Conservation (phyloP, 2,113 vertebrate genomes). For the Colossoma macropomum region DNA sequence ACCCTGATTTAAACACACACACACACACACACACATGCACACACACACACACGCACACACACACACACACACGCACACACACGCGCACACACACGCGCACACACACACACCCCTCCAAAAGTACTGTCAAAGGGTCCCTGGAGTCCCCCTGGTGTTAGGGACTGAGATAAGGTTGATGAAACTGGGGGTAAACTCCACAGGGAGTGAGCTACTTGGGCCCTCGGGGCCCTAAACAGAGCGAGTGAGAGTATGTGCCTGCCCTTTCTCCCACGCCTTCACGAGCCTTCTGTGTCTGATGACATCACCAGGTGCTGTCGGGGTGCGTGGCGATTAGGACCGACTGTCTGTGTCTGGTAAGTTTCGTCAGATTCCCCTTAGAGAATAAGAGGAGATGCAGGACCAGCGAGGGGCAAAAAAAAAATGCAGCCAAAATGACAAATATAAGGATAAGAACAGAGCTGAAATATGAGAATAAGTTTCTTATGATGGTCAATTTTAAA, state of each 20-base stretch:
- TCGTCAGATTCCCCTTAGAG: slow-evolving; percentile 44
- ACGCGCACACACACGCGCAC: slow-evolving; percentile 30
- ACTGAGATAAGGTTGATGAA: slow-evolving; percentile 73
- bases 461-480: neutral
- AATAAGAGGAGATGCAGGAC: neutral
- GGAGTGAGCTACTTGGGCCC: slow-evolving; percentile 39
- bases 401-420: neutral
- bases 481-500: neutral
- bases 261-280: slow-evolving; percentile 52
- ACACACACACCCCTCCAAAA: slow-evolving; percentile 52
- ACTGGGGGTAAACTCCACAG: slow-evolving; percentile 67
- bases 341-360: slow-evolving; percentile 12
- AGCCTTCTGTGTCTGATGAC: slow-evolving; percentile 40
- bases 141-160: slow-evolving; percentile 47
- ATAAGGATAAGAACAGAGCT: neutral
- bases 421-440: neutral
- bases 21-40: slow-evolving; percentile 32
- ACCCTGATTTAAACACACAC: slow-evolving; percentile 54
- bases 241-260: slow-evolving; percentile 29
- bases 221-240: slow-evolving; percentile 4
- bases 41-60: slow-evolving; percentile 51
- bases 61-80: slow-evolving; percentile 47
- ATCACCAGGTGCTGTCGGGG: slow-evolving; percentile 38
- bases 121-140: slow-evolving; percentile 44
- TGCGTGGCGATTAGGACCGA: slow-evolving; percentile 13